These are phyloP conservation scores for Chloroceryle amazona DNA, from an alignment of 2,797 vertebrate genomes.

Conservation along the genomic window DNA sequence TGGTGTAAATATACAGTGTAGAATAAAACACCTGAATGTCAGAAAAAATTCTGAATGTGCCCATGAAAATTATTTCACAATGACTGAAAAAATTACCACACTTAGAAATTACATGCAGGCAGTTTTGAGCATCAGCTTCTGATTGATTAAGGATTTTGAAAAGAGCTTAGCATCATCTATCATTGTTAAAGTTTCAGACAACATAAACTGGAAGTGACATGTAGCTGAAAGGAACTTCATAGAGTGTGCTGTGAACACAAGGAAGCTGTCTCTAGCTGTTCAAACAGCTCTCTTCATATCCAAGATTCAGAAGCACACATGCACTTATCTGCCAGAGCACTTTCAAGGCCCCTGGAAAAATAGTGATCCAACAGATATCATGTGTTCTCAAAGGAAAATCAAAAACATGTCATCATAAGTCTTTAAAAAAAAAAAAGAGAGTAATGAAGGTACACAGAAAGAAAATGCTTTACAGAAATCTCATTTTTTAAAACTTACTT, in stretches of 20 bases:
- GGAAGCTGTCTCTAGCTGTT: constrained; percentile 37
- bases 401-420: not conserved
- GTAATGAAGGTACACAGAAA: not conserved
- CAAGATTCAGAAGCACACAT: not conserved
- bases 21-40: not conserved
- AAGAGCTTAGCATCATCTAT: not conserved
- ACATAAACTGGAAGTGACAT: constrained; percentile 46
- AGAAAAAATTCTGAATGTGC: not conserved
- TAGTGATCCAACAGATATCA: rapidly evolving
- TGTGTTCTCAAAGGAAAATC: not conserved
- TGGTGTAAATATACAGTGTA: not conserved
- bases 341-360: not conserved
- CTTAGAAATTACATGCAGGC: not conserved
- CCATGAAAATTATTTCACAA: not conserved
- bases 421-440: too few relatives aligned
- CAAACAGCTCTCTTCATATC: not conserved
- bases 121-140: not conserved
- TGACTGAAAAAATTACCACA: not conserved
- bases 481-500: not conserved
- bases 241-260: constrained; percentile 26
- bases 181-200: constrained; percentile 27
- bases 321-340: not conserved
- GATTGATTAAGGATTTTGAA: constrained; percentile 35
- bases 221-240: constrained; percentile 68
- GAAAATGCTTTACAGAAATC: not conserved